Percentiles rank a stretch among this genome's conserved stretches.
Conservation (phyloP, 2,797 vertebrate species). For the Intellagama lesueurii region DNA sequence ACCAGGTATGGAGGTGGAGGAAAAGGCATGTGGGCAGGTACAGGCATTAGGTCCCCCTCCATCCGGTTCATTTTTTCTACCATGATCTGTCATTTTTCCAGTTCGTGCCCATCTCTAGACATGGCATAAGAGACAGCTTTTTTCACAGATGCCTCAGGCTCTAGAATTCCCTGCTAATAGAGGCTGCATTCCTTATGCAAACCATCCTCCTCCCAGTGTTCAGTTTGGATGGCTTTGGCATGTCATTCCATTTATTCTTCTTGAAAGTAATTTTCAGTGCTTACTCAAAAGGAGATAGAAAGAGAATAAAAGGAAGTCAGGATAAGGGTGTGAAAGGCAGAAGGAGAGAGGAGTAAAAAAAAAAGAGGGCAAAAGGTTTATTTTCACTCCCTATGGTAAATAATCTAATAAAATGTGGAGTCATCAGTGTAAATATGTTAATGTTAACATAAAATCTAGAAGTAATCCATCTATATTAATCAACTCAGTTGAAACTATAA, state of each 20-base stretch:
- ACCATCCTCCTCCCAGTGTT: background rate
- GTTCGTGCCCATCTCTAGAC: background rate
- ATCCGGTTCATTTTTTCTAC: no score
- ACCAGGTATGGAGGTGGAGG: no score
- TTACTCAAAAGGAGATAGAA: background rate
- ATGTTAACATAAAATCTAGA: background rate
- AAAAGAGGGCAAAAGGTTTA: background rate
- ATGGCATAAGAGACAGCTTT: background rate
- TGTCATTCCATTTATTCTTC: background rate
- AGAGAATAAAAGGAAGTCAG: background rate
- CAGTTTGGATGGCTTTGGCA: background rate
- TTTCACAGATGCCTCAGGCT: background rate
- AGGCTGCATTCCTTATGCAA: background rate
- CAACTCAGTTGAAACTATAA: background rate
- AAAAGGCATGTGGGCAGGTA: no score
- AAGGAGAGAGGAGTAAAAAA: background rate
- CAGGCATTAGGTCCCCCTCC: no score
- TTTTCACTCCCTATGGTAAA: background rate
- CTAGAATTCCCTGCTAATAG: background rate
- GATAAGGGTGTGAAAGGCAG: background rate
- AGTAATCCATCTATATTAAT: background rate
- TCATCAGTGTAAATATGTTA: background rate
- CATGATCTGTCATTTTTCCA: no score
- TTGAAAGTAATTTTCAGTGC: background rate
- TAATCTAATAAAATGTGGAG: background rate